Percentiles rank a stretch among this genome's conserved stretches.
Conservation (phyloP, 2,888 invertebrate species). For the Lithodes maja region DNA sequence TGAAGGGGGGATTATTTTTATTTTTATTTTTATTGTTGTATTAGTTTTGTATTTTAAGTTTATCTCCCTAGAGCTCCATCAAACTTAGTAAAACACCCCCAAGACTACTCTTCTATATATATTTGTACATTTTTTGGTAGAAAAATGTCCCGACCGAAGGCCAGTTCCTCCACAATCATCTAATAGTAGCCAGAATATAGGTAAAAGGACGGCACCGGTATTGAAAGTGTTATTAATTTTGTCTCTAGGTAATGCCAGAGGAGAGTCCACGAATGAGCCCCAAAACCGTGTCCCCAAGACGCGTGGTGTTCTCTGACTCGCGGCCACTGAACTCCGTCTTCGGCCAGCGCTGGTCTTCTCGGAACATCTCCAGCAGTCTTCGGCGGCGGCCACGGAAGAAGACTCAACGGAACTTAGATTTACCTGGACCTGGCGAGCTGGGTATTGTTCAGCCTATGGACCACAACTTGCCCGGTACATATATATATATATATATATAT, state of each 20-base stretch:
- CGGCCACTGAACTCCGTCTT: constrained; percentile 43
- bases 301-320: constrained; percentile 5
- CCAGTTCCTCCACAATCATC: too few species aligned
- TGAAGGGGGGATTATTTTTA: too few species aligned
- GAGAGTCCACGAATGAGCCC: not conserved
- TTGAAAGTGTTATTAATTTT: not conserved
- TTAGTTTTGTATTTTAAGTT: too few species aligned
- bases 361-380: constrained; percentile 37
- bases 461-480: not conserved
- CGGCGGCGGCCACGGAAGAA: constrained; percentile 49
- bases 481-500: not conserved
- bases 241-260: not conserved
- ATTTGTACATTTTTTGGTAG: too few species aligned
- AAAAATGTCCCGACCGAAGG: not conserved
- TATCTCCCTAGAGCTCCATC: too few species aligned
- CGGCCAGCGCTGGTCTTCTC: constrained; percentile 47
- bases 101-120: too few species aligned
- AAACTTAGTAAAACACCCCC: too few species aligned
- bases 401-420: constrained; percentile 44
- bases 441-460: constrained; percentile 33
- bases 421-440: constrained; percentile 39
- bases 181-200: too few species aligned
- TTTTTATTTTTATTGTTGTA: too few species aligned
- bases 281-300: not conserved
- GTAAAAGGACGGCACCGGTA: not conserved